phyloP scores from a whole-genome alignment of 2,113 vertebrate genomes.

The Hemichromis elongatus region DNA sequence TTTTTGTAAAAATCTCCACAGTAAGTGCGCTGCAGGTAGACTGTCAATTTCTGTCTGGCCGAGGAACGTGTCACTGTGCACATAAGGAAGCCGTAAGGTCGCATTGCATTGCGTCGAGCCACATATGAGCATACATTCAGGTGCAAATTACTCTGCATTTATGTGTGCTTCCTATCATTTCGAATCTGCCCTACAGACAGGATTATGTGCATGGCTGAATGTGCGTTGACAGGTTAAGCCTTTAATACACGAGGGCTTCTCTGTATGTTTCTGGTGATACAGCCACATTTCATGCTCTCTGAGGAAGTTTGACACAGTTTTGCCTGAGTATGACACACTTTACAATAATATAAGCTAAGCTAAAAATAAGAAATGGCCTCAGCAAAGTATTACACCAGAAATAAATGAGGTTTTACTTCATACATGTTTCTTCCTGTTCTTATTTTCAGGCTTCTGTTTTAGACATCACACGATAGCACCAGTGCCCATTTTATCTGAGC shows the following conservation, averaged over 20 bases:
- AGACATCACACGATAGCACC: neutral
- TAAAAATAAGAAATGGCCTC: neutral
- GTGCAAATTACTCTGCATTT: constrained; percentile 1
- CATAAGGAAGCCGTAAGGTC: neutral
- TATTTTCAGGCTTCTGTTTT: neutral
- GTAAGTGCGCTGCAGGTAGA: constrained; percentile 2
- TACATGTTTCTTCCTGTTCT: neutral
- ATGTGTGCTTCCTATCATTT: neutral
- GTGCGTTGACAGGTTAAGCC: constrained; percentile 55
- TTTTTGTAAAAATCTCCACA: neutral
- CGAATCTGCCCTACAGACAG: constrained; percentile 28
- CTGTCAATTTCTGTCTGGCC: neutral
- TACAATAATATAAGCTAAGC: neutral
- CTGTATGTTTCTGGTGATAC: constrained; percentile 33
- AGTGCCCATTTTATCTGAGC: neutral
- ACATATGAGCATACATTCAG: neutral
- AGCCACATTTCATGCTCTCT: constrained; percentile 21
- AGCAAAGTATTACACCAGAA: neutral
- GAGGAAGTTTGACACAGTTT: constrained; percentile 13
- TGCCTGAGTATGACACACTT: neutral
- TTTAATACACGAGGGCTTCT: constrained; percentile 33
- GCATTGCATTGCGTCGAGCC: neutral
- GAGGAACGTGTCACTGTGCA: neutral
- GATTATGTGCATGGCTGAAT: constrained; percentile 53
- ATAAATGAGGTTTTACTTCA: neutral